These are phyloP conservation scores for Platyscapa corneri DNA, from an alignment of 1,140 invertebrate genomes.

Conservation along the genomic window DNA sequence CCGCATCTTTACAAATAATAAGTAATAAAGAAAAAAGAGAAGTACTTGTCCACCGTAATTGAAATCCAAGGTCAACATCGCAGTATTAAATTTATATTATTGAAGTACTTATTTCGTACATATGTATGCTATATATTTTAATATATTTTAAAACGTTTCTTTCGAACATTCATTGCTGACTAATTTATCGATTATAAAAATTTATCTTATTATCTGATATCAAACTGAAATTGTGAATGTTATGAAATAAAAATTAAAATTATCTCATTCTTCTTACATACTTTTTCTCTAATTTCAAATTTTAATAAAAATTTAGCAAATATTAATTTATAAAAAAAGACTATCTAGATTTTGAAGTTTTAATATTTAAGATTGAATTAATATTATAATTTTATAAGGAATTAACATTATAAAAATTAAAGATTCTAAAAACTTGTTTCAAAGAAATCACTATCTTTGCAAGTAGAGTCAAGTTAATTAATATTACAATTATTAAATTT, in stretches of 20 bases:
- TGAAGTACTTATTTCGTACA: not conserved
- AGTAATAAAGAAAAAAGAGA: not conserved
- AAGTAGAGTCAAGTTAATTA: too few relatives aligned
- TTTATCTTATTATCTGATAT: not conserved
- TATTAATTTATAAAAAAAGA: not conserved
- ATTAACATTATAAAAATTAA: too few relatives aligned
- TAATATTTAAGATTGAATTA: too few relatives aligned
- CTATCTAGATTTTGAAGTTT: too few relatives aligned
- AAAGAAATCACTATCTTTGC: too few relatives aligned
- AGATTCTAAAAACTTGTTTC: too few relatives aligned
- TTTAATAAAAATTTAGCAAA: not conserved
- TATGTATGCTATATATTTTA: too few relatives aligned
- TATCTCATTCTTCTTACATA: not conserved
- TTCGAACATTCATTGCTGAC: too few relatives aligned
- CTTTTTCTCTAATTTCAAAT: not conserved
- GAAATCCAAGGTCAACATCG: conserved; percentile 44
- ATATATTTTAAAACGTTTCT: too few relatives aligned
- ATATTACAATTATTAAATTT: not conserved
- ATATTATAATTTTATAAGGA: too few relatives aligned
- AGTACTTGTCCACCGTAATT: not conserved
- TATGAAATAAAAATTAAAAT: not conserved
- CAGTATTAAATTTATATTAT: conserved; percentile 8
- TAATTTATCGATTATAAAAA: conserved; percentile 20
- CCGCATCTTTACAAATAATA: conserved; percentile 31
- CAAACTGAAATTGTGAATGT: not conserved